Base-by-base conservation (phyloP, 1,140 invertebrate species). In the Eriosoma lanigerum region DNA sequence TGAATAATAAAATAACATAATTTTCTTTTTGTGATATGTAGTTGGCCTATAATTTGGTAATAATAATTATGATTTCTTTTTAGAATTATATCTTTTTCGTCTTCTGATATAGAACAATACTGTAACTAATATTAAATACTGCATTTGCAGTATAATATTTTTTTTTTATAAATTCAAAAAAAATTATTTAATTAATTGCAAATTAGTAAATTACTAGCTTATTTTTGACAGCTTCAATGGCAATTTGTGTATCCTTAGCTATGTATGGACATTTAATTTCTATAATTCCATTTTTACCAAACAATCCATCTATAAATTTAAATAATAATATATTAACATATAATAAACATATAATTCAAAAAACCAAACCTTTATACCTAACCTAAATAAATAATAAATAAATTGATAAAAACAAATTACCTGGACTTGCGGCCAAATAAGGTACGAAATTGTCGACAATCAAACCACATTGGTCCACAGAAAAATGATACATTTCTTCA, bases 21-120 rank as follows among this genome's bases (percentile, higher is more conserved):
- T 48, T 12, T 13, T 44, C n/a, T 8, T 15, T 21, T 3, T 13
- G 66, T 46, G 4, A 68, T 68, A n/a, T 44, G 66, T 46, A 68
- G 19, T 15, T 68, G 66, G 1, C 66, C 66, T 10, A 68, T 68
- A 15, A 68, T 21, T 21, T 68, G 66, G n/a, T 68, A 68, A 12
- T 68, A 68, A 19, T 68, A 68, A 24, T 68, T 24, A 68, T 68
- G 66, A 1, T 68, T 46, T 68, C 44, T 68, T 68, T 68, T 68
- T 21, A 48, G 21, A 21, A 46, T 21, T 0, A 68, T 24, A 46
- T 10, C 48, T 44, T 21, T 48, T 46, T 24, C 48, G 19, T 68
- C 44, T 6, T 26, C 54, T 26, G 54, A 2, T 58, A 46, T 46
- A 38, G 6, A 1, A 44, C 44, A 68, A 46, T 68, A 68, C 19